Evolutionary conservation across 2,797 vertebrate species (phyloP).

Genomic region (Gadopsis marmoratus): DNA sequence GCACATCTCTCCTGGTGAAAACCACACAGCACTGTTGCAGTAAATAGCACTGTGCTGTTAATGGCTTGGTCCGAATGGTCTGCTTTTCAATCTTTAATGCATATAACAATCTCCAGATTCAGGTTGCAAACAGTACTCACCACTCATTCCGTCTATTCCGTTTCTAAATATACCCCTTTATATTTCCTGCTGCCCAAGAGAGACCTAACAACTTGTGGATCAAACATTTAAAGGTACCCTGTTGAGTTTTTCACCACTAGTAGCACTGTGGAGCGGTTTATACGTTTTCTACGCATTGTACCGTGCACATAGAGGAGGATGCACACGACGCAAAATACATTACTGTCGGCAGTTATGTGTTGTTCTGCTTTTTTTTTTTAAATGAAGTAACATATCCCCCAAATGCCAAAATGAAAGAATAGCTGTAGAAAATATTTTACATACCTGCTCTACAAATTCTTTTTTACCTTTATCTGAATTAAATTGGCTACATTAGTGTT

Average conservation of each 20-base stretch:
- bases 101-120: neutral
- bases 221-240: neutral
- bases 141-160: too few relatives aligned
- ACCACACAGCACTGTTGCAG: conserved; percentile 11
- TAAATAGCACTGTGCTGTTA: conserved; percentile 26
- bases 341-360: neutral
- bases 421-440: neutral
- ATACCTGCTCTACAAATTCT: neutral
- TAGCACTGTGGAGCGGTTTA: neutral
- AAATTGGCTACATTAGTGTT: neutral
- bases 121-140: neutral
- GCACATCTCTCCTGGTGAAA: conserved; percentile 9
- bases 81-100: neutral
- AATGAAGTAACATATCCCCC: neutral
- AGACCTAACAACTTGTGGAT: neutral
- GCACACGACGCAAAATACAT: neutral
- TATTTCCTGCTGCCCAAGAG: neutral
- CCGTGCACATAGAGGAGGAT: neutral
- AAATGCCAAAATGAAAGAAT: neutral
- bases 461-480: neutral
- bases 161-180: neutral
- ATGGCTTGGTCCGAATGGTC: neutral
- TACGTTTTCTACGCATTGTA: too few relatives aligned
- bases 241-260: neutral
- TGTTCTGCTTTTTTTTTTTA: neutral